Base-by-base conservation (phyloP, 2,888 invertebrate species). In the Hofmannophila pseudospretella region DNA sequence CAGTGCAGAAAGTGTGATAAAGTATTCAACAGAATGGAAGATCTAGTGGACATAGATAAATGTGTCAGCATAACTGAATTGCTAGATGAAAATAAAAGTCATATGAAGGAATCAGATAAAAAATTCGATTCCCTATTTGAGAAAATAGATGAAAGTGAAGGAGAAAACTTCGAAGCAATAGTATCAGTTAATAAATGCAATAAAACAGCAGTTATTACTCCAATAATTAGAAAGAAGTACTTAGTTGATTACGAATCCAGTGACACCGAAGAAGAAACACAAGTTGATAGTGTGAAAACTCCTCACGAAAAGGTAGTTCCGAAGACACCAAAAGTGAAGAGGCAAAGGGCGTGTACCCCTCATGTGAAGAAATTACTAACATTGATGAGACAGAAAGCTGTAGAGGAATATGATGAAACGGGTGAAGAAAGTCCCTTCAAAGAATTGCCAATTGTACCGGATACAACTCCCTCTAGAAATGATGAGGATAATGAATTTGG, bases 201-300 rank as follows among this genome's bases (percentile, higher is more conserved):
- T 36, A 84, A 67, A 54, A 85, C 82, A 1, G 85, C 85, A 23
- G 54, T 85, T 0, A 79, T 86, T 37, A 85, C 85, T 26, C 86
- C 86, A 1, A 54, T 78, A 4, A 51, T 82, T 0, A 66, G 79
- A 40, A 74, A 67, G 16, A 72, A 72, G 31, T 41, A 70, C 56
- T 40, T 85, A 26, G 85, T 86, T 1, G 85, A 85, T 61, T 86
- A 85, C 29, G 84, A 79, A 33, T 73, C 64, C 0, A 85, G 78
- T 51, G 82, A 70, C 7, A 68, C 62, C 32, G 81, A 82, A 34
- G 53, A 49, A 11, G 68, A 73, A 22, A 54, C 59, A 4, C 49
- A 62, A 43, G 35, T 34, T 4, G 51, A 58, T 7, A 35, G 40
- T 2, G 38, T 50, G n/a, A 48, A 45, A 14, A 80, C 75, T 2